Evolutionary conservation across 2,888 invertebrate genomes (phyloP).

Genomic region (Leucania comma): DNA sequence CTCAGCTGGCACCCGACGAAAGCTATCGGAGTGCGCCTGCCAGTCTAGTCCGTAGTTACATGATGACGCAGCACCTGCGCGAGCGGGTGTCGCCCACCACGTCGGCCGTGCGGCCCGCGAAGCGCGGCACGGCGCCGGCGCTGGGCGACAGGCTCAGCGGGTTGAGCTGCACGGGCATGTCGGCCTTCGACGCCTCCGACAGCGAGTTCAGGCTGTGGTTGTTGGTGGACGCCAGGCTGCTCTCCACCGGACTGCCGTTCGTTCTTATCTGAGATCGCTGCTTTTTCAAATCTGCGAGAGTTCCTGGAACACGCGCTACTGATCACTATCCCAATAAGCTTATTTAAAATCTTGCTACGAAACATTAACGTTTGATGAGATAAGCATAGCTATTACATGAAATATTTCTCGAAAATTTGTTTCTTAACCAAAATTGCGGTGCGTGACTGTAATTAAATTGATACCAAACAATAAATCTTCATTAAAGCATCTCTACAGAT

Average conservation of each 20-base stretch:
- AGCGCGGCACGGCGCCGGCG: conserved; percentile 89
- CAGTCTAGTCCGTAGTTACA: conserved; percentile 83
- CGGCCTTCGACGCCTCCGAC: conserved; percentile 82
- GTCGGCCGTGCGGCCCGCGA: conserved; percentile 94
- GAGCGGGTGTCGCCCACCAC: conserved; percentile 94
- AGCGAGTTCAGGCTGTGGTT: conserved; percentile 86
- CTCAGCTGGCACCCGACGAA: conserved; percentile 30
- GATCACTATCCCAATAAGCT: conserved; percentile 44
- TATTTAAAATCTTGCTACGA: conserved; percentile 17
- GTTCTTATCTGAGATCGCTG: conserved; percentile 95
- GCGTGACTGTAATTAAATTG: conserved; percentile 71
- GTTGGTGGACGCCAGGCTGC: conserved; percentile 83
- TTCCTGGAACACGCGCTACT: conserved; percentile 88
- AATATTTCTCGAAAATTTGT: conserved; percentile 62
- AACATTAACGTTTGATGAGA: conserved; percentile 56
- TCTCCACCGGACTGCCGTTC: conserved; percentile 91
- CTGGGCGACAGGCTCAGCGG: conserved; percentile 85
- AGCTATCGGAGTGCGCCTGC: conserved; percentile 6
- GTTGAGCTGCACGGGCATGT: conserved; percentile 86
- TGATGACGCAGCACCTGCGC: conserved; percentile 94
- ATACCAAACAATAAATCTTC: conserved; percentile 70
- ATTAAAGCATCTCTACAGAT: conserved; percentile 56
- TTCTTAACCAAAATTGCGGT: conserved; percentile 68
- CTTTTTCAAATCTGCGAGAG: conserved; percentile 98
- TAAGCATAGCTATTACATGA: conserved; percentile 61